phyloP scores from a whole-genome alignment of 1,140 invertebrate species.

The Drosophila parabipectinata region DNA sequence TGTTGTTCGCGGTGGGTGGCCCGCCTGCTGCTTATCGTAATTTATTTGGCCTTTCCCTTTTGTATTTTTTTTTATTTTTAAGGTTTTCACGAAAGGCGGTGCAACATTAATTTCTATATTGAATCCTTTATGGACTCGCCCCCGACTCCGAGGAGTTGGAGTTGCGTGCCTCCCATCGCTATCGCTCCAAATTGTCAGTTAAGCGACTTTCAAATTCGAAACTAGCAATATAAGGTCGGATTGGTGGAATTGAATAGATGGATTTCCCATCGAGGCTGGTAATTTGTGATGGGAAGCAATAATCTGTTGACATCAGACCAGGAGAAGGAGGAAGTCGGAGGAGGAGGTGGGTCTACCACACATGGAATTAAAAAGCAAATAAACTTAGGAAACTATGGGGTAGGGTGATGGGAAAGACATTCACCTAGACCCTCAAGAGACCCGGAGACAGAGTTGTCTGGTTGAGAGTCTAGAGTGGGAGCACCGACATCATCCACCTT shows the following conservation, averaged over 20 bases:
- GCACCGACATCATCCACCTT: conserved; percentile 44
- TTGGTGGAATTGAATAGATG: conserved; percentile 5
- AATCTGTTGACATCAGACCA: background rate
- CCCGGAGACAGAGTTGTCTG: conserved; percentile 1
- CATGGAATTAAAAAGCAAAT: conserved; percentile 53
- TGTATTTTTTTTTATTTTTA: background rate
- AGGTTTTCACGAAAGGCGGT: conserved; percentile 35
- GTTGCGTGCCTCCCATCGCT: conserved; percentile 55
- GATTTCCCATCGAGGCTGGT: conserved; percentile 31
- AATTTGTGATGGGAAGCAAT: conserved; percentile 42
- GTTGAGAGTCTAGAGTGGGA: background rate
- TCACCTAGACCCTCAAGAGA: conserved; percentile 18
- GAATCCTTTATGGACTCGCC: conserved; percentile 55
- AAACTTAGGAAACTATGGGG: conserved; percentile 29
- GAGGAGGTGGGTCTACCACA: conserved; percentile 10
- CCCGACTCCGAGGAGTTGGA: too few relatives aligned
- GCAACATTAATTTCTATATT: conserved; percentile 76
- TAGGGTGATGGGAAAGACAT: conserved; percentile 38
- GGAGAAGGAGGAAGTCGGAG: conserved; percentile 8
- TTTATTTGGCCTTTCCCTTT: conserved; percentile 63
- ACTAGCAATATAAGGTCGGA: background rate
- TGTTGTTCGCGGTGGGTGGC: conserved; percentile 47
- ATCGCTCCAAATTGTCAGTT: conserved; percentile 64
- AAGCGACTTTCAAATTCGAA: conserved; percentile 42
- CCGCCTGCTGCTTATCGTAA: conserved; percentile 73